Base-by-base conservation (phyloP, 2,113 vertebrate genomes). In the Hippolais icterina region DNA sequence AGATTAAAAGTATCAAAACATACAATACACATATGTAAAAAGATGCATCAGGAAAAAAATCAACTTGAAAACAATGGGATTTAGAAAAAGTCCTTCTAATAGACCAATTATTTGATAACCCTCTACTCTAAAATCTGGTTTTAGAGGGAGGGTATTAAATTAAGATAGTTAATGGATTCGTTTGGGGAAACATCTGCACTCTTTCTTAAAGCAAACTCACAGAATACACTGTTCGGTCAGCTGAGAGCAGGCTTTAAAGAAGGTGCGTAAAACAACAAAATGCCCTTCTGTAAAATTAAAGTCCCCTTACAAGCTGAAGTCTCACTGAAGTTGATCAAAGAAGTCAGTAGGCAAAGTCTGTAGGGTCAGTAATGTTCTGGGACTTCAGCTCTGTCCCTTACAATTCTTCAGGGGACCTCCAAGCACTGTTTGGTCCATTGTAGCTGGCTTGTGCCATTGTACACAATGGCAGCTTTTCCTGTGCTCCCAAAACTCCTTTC, bases 381-480 rank as follows among this genome's bases (percentile, higher is more conserved):
- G 35, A 54, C 6, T 50, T 65, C 54, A 39, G 4, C 28, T 11
- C 24, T 44, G 21, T 15, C 23, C 52, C 44, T 54, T 29, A 8
- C 0, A 3, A 10, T 52, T 63, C 39, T 31, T 60, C 22, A 28
- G 68, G 20, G 5, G 4, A 49, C 10, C 23, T 72, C 49, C 64
- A 35, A 25, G 44, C 60, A 49, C 10, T 49, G 10, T 52, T 89
- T 2, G 5, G 46, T 63, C 69, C 10, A 18, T 28, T n/a, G 21
- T 3, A 39, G 21, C 27, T 9, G 6, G 1, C 4, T 57, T 56
- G 39, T 42, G 47, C 16, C 47, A 15, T 21, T 66, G 19, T 9
- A 23, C 0, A 0, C 0, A 0, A 24, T 4, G 29, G 5, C 17
- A 63, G 18, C 10, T 84, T 65, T 68, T 65, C 12, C 33, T 31